These are phyloP conservation scores for Scolanthus callimorphus DNA, from an alignment of 92 coral and sea anemone genomes.

Conservation along the genomic window DNA sequence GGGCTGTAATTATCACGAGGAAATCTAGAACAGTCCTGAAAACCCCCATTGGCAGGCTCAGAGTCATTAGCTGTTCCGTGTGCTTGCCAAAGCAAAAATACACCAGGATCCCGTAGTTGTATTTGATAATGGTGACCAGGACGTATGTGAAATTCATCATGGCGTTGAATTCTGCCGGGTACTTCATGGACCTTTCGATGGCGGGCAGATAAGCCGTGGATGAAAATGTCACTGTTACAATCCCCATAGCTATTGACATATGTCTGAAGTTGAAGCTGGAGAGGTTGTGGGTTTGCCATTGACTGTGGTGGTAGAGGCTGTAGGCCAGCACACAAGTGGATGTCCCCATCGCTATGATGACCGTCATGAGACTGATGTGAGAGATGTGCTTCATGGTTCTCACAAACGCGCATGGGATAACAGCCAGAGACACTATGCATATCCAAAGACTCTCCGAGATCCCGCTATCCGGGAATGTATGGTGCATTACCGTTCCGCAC, in stretches of 20 bases:
- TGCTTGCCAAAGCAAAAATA: constrained; percentile 82
- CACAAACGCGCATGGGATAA: constrained; percentile 76
- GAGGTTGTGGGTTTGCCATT: constrained; percentile 76
- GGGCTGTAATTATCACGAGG: constrained; percentile 73
- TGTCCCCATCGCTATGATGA: constrained; percentile 71
- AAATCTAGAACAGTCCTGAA: constrained; percentile 68
- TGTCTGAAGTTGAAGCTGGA: constrained; percentile 67
- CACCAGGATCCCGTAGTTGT: constrained; percentile 83
- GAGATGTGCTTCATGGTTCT: constrained; percentile 85
- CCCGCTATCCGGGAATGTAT: constrained; percentile 84
- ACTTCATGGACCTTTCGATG: constrained; percentile 80
- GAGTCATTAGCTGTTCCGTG: constrained; percentile 88
- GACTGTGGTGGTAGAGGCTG: constrained; percentile 54
- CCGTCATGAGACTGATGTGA: constrained; percentile 77
- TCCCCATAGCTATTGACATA: constrained; percentile 85
- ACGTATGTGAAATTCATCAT: constrained; percentile 92
- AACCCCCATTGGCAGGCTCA: constrained; percentile 73
- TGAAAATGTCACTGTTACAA: constrained; percentile 70
- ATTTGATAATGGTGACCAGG: constrained; percentile 79
- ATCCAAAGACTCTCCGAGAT: constrained; percentile 89
- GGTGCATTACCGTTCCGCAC: constrained; percentile 91
- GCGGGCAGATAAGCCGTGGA: constrained; percentile 84
- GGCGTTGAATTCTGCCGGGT: constrained; percentile 86
- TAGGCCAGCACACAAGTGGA: constrained; percentile 81
- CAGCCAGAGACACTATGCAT: constrained; percentile 68